A percentile compares a stretch with the other conserved stretches of the same genome.
Evolutionary conservation across 2,113 vertebrate species (phyloP).

Genomic region (Nothocercus nigrocapillus): DNA sequence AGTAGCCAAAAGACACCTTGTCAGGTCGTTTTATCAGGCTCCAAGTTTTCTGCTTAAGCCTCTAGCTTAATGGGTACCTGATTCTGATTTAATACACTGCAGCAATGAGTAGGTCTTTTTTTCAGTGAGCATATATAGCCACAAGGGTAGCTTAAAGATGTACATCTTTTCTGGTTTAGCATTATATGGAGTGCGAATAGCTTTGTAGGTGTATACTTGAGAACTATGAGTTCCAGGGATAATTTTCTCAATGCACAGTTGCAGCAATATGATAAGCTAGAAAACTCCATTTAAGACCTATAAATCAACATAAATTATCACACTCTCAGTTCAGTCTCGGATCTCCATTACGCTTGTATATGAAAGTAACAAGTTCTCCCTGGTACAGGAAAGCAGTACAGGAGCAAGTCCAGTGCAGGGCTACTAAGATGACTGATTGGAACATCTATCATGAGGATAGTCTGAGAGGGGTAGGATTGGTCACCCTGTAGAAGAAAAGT

Average conservation of each 20-base stretch:
- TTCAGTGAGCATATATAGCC: not conserved
- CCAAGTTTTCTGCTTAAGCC: rapidly evolving
- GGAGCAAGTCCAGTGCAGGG: not conserved
- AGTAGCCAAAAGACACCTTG: not conserved
- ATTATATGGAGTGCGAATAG: not conserved
- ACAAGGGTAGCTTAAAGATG: not conserved
- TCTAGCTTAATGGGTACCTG: not conserved
- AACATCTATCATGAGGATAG: not conserved
- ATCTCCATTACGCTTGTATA: not conserved
- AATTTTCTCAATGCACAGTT: not conserved
- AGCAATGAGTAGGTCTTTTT: not conserved
- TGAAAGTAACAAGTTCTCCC: not conserved
- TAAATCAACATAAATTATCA: not conserved
- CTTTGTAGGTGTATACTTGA: not conserved
- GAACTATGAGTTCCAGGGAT: not conserved
- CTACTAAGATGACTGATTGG: too few species aligned
- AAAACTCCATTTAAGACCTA: not conserved
- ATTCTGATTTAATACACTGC: not conserved
- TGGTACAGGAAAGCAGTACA: not conserved
- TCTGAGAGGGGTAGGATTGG: not conserved
- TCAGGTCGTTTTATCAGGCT: not conserved
- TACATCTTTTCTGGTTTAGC: not conserved
- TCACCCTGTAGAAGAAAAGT: not conserved
- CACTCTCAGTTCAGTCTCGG: not conserved
- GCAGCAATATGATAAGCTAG: not conserved